A percentile compares a stretch with the other conserved stretches of the same genome.
Evolutionary conservation across 2,113 vertebrate species (phyloP).

Genomic region (Macrotus californicus): DNA sequence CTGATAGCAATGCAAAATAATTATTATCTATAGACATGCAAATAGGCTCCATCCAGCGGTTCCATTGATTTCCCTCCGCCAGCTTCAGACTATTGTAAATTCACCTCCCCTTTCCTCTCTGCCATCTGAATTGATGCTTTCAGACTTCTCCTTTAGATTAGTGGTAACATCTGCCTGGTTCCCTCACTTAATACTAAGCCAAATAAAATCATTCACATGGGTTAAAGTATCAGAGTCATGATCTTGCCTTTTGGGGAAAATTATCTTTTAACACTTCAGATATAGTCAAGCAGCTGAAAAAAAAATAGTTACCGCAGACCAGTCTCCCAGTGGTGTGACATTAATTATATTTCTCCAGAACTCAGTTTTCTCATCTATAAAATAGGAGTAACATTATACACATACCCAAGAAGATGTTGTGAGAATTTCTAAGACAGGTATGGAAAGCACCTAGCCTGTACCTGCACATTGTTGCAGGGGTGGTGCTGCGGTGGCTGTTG

Average conservation of each 20-base stretch:
- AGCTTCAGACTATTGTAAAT: neutral
- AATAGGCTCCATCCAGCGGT: conserved; percentile 1
- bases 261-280: fast-evolving
- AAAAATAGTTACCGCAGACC: fast-evolving
- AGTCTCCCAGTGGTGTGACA: neutral
- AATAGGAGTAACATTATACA: neutral
- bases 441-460: fast-evolving
- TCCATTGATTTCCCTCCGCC: neutral
- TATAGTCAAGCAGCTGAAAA: neutral
- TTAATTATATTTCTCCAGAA: neutral
- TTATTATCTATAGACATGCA: conserved; percentile 36
- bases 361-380: neutral
- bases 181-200: neutral
- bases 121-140: neutral
- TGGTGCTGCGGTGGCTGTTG: fast-evolving
- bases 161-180: neutral
- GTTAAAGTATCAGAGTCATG: neutral
- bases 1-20: conserved; percentile 19
- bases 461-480: neutral
- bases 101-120: neutral
- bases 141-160: neutral
- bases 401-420: neutral
- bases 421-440: neutral
- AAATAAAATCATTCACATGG: neutral
- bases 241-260: neutral